phyloP scores from a whole-genome alignment of 2,888 invertebrate species.

The Capitulum mitella region DNA sequence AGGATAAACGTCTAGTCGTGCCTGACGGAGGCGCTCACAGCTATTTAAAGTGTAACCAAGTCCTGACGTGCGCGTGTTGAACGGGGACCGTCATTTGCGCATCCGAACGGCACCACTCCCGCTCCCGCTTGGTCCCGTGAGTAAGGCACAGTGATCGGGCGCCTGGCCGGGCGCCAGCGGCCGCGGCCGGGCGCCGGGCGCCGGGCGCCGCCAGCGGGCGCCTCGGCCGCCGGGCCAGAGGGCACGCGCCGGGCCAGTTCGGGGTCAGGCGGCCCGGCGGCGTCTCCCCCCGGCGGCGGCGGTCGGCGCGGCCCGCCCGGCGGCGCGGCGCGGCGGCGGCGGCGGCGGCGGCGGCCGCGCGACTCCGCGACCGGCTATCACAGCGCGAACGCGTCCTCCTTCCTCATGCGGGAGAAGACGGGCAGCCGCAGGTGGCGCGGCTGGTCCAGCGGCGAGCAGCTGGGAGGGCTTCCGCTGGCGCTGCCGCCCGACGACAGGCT shows the following conservation, averaged over 20 bases:
- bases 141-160: constrained; percentile 12
- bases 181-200: neutral
- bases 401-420: constrained; percentile 21
- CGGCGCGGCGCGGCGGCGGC: neutral
- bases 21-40: neutral
- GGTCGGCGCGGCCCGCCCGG: no score
- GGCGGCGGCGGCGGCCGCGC: neutral
- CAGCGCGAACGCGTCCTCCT: constrained; percentile 8
- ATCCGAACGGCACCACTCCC: neutral
- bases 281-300: neutral
- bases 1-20: constrained; percentile 8
- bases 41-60: constrained; percentile 4
- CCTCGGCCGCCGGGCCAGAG: neutral
- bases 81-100: neutral
- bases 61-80: neutral
- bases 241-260: neutral
- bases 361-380: neutral
- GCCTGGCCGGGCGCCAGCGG: neutral
- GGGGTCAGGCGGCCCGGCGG: neutral
- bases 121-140: constrained; percentile 16
- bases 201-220: neutral
- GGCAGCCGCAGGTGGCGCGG: constrained; percentile 11
- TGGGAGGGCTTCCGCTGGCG: constrained; percentile 25
- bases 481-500: constrained; percentile 10
- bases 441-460: constrained; percentile 3